Evolutionary conservation across 2,113 vertebrate species (phyloP).

Genomic region (Muntiacus muntjak): DNA sequence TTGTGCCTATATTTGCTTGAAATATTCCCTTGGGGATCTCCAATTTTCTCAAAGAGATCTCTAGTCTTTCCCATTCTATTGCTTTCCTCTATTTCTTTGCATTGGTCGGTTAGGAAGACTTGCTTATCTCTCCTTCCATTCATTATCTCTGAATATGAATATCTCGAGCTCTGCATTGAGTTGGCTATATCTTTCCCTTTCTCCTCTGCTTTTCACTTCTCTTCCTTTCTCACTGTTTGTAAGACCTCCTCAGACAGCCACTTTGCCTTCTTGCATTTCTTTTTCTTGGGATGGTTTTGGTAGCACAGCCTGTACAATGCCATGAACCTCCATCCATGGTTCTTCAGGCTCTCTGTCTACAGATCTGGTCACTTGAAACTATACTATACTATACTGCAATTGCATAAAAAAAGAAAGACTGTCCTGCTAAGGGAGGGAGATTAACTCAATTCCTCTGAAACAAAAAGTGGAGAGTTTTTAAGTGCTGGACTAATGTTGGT

Average conservation of each 20-base stretch:
- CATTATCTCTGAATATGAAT: neutral
- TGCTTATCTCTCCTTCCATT: neutral
- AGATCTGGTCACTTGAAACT: neutral
- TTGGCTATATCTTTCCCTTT: neutral
- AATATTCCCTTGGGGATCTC: neutral
- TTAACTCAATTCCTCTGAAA: neutral
- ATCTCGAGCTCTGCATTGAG: neutral
- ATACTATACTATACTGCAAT: neutral
- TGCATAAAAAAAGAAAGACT: neutral
- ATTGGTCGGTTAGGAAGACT: neutral
- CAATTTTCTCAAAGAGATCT: neutral
- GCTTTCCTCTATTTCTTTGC: neutral
- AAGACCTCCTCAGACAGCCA: neutral
- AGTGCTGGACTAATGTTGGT: rapidly evolving
- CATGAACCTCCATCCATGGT: neutral
- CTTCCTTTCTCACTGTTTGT: neutral
- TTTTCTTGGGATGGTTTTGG: neutral
- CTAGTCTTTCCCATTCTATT: neutral
- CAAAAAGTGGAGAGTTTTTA: neutral
- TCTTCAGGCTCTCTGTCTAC: neutral
- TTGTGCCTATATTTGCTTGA: neutral
- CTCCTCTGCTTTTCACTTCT: neutral
- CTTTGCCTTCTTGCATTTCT: neutral
- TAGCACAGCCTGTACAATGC: neutral
- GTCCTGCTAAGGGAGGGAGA: neutral